Conservation (phyloP, 2,113 vertebrate species). For the Astur gentilis region DNA sequence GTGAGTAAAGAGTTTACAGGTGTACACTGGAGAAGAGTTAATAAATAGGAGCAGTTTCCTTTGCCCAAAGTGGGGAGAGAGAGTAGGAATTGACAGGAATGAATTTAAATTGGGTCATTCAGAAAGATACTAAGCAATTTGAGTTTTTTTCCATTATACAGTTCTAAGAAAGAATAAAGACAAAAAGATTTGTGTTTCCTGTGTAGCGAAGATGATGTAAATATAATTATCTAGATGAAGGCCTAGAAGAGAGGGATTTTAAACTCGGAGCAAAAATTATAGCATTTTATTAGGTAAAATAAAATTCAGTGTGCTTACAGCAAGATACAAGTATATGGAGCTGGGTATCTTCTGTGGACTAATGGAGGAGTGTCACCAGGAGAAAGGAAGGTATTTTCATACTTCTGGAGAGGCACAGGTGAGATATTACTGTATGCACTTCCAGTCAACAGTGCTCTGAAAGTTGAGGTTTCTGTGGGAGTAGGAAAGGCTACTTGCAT, state of each 20-base stretch:
- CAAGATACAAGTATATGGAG: background rate
- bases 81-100: background rate
- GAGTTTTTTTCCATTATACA: background rate
- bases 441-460: background rate
- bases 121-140: background rate
- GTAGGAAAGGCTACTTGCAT: background rate
- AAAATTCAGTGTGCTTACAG: background rate
- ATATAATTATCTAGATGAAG: background rate
- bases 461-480: background rate
- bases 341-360: background rate
- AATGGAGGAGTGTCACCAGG: background rate
- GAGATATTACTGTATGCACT: background rate
- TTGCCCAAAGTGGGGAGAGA: background rate
- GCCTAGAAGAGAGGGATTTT: background rate
- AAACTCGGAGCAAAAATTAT: background rate
- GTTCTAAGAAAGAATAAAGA: background rate
- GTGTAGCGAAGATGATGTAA: background rate
- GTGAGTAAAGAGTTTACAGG: background rate
- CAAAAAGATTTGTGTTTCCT: rapidly evolving
- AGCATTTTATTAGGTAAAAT: background rate
- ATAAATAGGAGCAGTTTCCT: background rate
- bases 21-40: background rate
- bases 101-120: background rate
- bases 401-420: background rate
- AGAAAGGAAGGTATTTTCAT: background rate